Evolutionary conservation across 2,888 invertebrate genomes (phyloP).

Genomic region (Athalia rosae): DNA sequence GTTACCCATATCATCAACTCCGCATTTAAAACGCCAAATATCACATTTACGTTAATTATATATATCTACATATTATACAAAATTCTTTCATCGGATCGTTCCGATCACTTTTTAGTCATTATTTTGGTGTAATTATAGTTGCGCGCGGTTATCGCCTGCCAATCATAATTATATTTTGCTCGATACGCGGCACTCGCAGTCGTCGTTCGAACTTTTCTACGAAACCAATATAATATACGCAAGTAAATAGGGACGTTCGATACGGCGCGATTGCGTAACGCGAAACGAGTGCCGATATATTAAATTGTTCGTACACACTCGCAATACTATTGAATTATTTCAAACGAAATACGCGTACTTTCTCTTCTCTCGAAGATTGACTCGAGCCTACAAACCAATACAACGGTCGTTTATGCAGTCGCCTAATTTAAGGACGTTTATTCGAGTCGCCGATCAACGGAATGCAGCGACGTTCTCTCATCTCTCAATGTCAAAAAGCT

Average conservation of each 20-base stretch:
- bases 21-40: slow-evolving; percentile 70
- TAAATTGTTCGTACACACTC: too few species aligned
- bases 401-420: too few species aligned
- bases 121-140: background rate
- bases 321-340: background rate
- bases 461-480: too few species aligned
- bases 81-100: slow-evolving; percentile 45
- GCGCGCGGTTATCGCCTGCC: background rate
- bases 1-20: slow-evolving; percentile 59
- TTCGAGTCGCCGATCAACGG: too few species aligned
- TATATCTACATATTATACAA: slow-evolving; percentile 71
- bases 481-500: too few species aligned
- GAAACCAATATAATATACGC: background rate
- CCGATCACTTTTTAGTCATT: slow-evolving; percentile 23
- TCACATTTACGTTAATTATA: slow-evolving; percentile 69
- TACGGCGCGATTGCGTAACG: slow-evolving; percentile 17
- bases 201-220: slow-evolving; percentile 30
- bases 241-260: background rate
- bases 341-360: slow-evolving; percentile 11
- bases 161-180: slow-evolving; percentile 9
- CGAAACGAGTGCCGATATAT: background rate
- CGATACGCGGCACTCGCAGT: slow-evolving; percentile 17
- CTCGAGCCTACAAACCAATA: too few species aligned
- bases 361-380: background rate
- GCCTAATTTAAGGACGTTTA: too few species aligned